These are phyloP conservation scores for Corythoichthys haematopterus DNA, from an alignment of 2,113 vertebrate species.

Conservation along the genomic window DNA sequence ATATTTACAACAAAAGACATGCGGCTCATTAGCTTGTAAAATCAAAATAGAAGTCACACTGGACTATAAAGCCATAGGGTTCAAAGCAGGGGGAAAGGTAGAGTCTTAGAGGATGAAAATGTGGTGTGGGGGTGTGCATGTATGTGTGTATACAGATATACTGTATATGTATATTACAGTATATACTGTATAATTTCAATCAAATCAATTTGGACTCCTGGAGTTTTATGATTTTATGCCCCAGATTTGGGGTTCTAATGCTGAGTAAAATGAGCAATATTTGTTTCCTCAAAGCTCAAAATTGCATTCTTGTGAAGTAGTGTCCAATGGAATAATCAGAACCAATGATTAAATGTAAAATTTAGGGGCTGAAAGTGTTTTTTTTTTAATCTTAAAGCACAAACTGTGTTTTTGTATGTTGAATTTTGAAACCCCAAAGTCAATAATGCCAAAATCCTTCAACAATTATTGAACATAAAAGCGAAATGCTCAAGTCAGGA, in stretches of 20 bases:
- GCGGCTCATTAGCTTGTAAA: no score
- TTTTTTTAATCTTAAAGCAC: slow-evolving; percentile 7
- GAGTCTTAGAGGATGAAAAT: no score
- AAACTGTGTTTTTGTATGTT: slow-evolving; percentile 6
- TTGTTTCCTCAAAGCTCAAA: slow-evolving; percentile 26
- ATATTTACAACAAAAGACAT: no score
- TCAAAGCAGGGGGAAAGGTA: no score
- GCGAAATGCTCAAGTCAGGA: slow-evolving; percentile 10
- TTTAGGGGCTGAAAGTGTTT: neutral
- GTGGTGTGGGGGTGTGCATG: no score
- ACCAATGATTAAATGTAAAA: neutral
- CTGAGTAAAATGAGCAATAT: neutral
- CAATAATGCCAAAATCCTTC: slow-evolving; percentile 1
- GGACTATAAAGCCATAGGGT: no score
- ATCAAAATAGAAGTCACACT: no score
- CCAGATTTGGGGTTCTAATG: neutral
- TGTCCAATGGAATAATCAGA: slow-evolving; percentile 13
- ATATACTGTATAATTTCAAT: no score
- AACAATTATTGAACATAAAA: neutral
- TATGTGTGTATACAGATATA: no score
- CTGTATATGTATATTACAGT: no score
- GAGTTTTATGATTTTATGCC: neutral
- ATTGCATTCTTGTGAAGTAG: slow-evolving; percentile 32
- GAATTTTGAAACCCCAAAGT: slow-evolving; percentile 6
- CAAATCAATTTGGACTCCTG: slow-evolving; percentile 8